Evolutionary conservation across 2,888 invertebrate species (phyloP).

Genomic region (Bombyx huttoni): DNA sequence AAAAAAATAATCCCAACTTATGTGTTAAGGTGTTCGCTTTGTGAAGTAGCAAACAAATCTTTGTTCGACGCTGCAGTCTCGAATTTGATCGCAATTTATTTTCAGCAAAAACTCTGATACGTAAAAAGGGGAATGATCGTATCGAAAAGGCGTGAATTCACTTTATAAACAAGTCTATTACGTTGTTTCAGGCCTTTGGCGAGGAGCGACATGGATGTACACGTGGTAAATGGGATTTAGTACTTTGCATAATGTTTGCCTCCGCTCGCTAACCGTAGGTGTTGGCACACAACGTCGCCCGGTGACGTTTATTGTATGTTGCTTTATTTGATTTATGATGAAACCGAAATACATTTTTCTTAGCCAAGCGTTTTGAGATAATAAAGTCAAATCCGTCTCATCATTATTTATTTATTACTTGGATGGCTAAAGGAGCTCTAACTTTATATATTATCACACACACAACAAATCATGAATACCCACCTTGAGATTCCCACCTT

Average conservation of each 20-base stretch:
- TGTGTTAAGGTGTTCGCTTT: no score
- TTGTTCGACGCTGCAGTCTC: no score
- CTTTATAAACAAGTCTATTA: slow-evolving; percentile 46
- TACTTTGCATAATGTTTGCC: slow-evolving; percentile 49
- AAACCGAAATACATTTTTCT: slow-evolving; percentile 2
- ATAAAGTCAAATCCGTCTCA: no score
- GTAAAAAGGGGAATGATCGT: slow-evolving; percentile 22
- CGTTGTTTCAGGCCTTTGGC: slow-evolving; percentile 29
- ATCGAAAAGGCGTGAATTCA: slow-evolving; percentile 27
- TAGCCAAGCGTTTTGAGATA: no score
- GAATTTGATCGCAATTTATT: neutral
- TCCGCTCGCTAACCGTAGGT: slow-evolving; percentile 12
- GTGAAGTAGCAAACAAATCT: no score
- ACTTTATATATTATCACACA: no score
- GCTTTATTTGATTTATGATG: slow-evolving; percentile 10
- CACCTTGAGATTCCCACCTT: no score
- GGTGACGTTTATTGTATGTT: slow-evolving; percentile 13
- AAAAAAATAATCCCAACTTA: no score
- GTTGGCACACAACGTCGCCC: slow-evolving; percentile 6
- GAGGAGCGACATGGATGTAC: slow-evolving; percentile 21
- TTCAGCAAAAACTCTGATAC: neutral
- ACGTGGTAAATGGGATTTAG: slow-evolving; percentile 44
- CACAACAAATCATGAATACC: no score
- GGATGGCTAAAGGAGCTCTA: no score
- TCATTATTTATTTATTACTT: no score